phyloP scores from a whole-genome alignment of 2,888 invertebrate genomes.

The Taenaris catops region DNA sequence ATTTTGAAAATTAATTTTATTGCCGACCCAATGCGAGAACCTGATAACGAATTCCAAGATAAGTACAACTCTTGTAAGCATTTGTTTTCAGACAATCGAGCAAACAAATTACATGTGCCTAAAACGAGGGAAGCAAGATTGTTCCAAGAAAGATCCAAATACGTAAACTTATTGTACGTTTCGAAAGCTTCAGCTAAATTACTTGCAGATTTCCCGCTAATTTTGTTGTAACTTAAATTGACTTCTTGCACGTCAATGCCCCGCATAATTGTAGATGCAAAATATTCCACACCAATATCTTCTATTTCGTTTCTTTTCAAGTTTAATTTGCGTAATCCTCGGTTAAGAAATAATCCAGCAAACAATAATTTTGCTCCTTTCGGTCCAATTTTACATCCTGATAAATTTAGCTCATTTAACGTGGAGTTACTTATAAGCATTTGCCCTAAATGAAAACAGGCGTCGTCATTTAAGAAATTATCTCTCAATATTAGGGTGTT shows the following conservation, averaged over 20 bases:
- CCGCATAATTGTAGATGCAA: slow-evolving; percentile 35
- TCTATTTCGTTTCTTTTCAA: slow-evolving; percentile 42
- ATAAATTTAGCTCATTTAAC: slow-evolving; percentile 42
- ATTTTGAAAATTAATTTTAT: slow-evolving; percentile 35
- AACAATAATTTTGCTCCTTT: slow-evolving; percentile 37
- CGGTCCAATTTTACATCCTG: slow-evolving; percentile 54
- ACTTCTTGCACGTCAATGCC: slow-evolving; percentile 41
- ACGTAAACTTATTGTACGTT: slow-evolving; percentile 39
- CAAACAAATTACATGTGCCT: slow-evolving; percentile 36
- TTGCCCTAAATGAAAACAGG: slow-evolving; percentile 53
- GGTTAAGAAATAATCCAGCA: slow-evolving; percentile 34
- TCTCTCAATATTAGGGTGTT: slow-evolving; percentile 44
- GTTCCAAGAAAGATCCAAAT: slow-evolving; percentile 56
- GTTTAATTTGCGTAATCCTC: slow-evolving; percentile 35
- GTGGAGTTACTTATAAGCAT: slow-evolving; percentile 43
- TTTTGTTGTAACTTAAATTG: slow-evolving; percentile 43
- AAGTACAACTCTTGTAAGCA: slow-evolving; percentile 42
- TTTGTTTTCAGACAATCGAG: slow-evolving; percentile 36
- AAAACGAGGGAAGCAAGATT: slow-evolving; percentile 32
- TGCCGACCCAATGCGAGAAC: slow-evolving; percentile 35
- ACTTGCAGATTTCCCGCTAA: slow-evolving; percentile 37
- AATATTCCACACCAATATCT: slow-evolving; percentile 37
- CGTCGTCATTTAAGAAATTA: slow-evolving; percentile 50
- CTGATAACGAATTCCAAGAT: slow-evolving; percentile 47
- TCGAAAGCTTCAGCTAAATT: slow-evolving; percentile 42